phyloP scores from a whole-genome alignment of 92 coral and sea anemone genomes.

The Diadumene lineata region DNA sequence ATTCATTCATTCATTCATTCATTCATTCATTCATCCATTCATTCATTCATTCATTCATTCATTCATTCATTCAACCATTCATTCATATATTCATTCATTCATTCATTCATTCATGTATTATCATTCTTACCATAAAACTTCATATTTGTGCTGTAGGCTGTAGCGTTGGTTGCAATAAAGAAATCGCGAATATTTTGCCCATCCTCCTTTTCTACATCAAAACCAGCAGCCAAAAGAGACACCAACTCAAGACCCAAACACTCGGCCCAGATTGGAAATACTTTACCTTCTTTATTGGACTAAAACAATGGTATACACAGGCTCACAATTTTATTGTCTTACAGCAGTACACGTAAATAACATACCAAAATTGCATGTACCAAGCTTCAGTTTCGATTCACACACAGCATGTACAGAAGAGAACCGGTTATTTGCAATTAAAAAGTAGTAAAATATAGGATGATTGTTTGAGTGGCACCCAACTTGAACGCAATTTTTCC shows the following conservation, averaged over 20 bases:
- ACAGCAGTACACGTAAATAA: too few relatives aligned
- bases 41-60: not conserved
- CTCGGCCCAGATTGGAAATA: conserved; percentile 84
- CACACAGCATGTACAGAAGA: not conserved
- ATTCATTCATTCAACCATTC: not conserved
- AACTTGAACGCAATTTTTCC: not conserved
- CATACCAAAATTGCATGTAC: too few relatives aligned
- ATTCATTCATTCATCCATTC: not conserved
- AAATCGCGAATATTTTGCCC: conserved; percentile 37
- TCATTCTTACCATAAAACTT: conserved; percentile 31
- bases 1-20: not conserved
- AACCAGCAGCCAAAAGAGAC: conserved; percentile 27
- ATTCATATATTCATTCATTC: not conserved
- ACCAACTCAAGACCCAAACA: conserved; percentile 73
- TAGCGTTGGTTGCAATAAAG: conserved; percentile 39
- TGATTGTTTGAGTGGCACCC: not conserved
- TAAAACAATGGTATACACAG: not conserved
- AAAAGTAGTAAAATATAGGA: not conserved
- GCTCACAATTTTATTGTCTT: not conserved
- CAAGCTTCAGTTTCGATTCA: not conserved
- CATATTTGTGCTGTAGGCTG: conserved; percentile 32
- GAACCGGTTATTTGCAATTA: not conserved
- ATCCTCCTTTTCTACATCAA: conserved; percentile 7
- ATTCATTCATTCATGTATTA: not conserved
- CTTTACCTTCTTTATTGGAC: conserved; percentile 41